Percentiles rank a stretch among this genome's conserved stretches.
phyloP scores from a whole-genome alignment of 2,888 invertebrate species.

The Oegoconia quadripuncta region DNA sequence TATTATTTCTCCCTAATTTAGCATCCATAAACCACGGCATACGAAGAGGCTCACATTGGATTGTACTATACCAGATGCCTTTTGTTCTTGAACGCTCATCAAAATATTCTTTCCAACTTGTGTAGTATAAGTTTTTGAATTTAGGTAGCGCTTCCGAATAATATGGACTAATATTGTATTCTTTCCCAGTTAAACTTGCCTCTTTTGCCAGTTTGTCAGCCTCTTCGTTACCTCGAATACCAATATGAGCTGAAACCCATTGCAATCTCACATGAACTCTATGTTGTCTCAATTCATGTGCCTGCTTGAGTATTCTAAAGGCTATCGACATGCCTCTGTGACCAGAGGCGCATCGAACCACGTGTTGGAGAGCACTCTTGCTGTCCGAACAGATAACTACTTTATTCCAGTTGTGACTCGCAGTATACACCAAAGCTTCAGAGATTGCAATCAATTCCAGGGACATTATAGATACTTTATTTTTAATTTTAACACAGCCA shows the following conservation, averaged over 20 bases:
- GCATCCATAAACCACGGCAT: too few relatives aligned
- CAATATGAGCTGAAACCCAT: too few relatives aligned
- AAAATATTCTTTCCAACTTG: conserved; percentile 8
- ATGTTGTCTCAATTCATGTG: not conserved
- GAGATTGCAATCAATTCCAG: conserved; percentile 1
- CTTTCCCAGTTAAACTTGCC: too few relatives aligned
- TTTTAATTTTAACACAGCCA: too few relatives aligned
- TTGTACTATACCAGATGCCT: too few relatives aligned
- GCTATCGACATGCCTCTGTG: conserved; percentile 8
- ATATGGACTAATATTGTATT: too few relatives aligned
- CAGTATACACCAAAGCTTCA: not conserved
- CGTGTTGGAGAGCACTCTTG: not conserved
- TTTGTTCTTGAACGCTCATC: conserved; percentile 3
- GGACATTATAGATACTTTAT: too few relatives aligned
- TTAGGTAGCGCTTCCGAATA: not conserved
- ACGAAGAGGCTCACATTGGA: too few relatives aligned
- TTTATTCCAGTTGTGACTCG: not conserved
- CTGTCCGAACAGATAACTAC: not conserved
- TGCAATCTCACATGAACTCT: conserved; percentile 5
- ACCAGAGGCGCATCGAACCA: conserved; percentile 11
- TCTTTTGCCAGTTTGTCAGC: too few relatives aligned
- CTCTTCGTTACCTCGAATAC: too few relatives aligned
- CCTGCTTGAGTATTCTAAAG: conserved; percentile 2
- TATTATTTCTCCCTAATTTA: too few relatives aligned
- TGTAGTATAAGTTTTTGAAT: not conserved